Evolutionary conservation across 2,888 invertebrate species (phyloP).

Genomic region (Thera britannica): DNA sequence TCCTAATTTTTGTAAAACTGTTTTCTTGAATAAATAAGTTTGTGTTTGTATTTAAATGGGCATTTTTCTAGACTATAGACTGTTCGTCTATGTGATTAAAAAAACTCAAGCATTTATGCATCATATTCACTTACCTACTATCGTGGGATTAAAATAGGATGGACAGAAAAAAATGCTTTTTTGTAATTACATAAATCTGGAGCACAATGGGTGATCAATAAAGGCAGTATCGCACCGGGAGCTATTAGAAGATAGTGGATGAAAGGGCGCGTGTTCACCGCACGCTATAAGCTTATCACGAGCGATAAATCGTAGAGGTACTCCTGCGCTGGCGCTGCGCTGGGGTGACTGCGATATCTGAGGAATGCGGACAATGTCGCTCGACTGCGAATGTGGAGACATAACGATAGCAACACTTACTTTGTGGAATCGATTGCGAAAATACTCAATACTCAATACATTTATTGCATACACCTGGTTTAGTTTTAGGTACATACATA

Average conservation of each 20-base stretch:
- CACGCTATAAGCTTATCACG: conserved; percentile 31
- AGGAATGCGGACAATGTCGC: conserved; percentile 20
- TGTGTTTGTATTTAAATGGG: too few species aligned
- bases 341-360: conserved; percentile 22
- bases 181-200: conserved; percentile 6
- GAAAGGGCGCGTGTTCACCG: conserved; percentile 38
- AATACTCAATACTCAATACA: too few species aligned
- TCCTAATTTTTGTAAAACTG: too few species aligned
- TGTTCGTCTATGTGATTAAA: too few species aligned
- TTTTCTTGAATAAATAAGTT: too few species aligned
- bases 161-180: neutral
- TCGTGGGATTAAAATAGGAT: too few species aligned
- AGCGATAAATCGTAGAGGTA: conserved; percentile 30
- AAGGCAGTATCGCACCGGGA: conserved; percentile 34
- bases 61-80: too few species aligned
- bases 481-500: too few species aligned
- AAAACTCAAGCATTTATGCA: too few species aligned
- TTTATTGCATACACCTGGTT: too few species aligned
- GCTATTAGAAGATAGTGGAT: conserved; percentile 40
- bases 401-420: neutral
- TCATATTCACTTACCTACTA: too few species aligned
- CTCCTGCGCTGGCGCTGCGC: conserved; percentile 22
- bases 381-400: conserved; percentile 11
- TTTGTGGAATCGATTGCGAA: neutral
- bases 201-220: conserved; percentile 39